Evolutionary conservation across 2,113 vertebrate species (phyloP).

Genomic region (Hemiscyllium ocellatum): DNA sequence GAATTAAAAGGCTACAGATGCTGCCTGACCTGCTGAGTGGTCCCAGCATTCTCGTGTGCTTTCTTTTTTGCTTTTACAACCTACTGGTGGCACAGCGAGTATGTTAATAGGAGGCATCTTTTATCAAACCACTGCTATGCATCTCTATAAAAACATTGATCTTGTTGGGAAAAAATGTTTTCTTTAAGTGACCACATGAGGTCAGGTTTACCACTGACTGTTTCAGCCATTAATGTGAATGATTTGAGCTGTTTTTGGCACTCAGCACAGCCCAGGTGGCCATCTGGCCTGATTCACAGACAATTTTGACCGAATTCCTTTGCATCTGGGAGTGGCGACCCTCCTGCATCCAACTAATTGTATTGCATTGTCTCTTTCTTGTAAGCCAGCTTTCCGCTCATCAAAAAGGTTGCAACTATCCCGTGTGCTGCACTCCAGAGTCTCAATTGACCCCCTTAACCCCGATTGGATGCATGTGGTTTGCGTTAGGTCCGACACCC

Average conservation of each 20-base stretch:
- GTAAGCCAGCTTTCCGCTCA: slow-evolving; percentile 63
- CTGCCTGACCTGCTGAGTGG: not conserved
- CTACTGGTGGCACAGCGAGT: not conserved
- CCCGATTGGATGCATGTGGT: slow-evolving; percentile 70
- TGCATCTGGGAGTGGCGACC: slow-evolving; percentile 69
- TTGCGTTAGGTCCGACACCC: slow-evolving; percentile 88
- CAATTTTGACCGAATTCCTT: slow-evolving; percentile 54
- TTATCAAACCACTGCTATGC: slow-evolving; percentile 39
- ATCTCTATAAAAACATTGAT: slow-evolving; percentile 43
- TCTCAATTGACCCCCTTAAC: slow-evolving; percentile 87
- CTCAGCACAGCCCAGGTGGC: slow-evolving; percentile 61
- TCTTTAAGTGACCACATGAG: slow-evolving; percentile 41
- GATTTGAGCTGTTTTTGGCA: slow-evolving; percentile 61
- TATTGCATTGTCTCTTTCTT: slow-evolving; percentile 89
- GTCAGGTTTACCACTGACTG: slow-evolving; percentile 51
- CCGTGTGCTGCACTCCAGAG: slow-evolving; percentile 81
- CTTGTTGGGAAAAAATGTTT: slow-evolving; percentile 42
- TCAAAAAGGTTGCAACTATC: slow-evolving; percentile 81
- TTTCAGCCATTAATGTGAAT: slow-evolving; percentile 48
- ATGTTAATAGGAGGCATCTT: not conserved
- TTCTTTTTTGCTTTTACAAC: not conserved
- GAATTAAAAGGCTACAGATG: not conserved
- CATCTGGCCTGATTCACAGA: slow-evolving; percentile 63
- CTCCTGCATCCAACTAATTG: slow-evolving; percentile 80
- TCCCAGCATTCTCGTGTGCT: not conserved